phyloP scores from a whole-genome alignment of 2,797 vertebrate genomes.

The Tamandua tetradactyla region DNA sequence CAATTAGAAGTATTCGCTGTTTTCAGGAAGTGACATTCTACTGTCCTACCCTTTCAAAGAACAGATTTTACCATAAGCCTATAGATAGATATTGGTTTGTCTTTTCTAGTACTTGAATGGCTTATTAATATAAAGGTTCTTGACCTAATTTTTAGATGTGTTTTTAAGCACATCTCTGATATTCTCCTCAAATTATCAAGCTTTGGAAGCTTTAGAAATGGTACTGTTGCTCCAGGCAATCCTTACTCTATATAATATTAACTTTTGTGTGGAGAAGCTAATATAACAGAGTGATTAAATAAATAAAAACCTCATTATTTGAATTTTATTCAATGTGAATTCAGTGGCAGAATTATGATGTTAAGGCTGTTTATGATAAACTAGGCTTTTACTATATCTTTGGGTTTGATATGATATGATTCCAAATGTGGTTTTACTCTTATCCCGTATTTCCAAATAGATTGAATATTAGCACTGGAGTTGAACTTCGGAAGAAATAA shows the following conservation, averaged over 20 bases:
- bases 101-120: neutral
- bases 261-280: neutral
- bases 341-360: neutral
- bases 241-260: neutral
- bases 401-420: neutral
- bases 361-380: constrained; percentile 1
- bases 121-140: neutral
- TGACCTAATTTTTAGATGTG: neutral
- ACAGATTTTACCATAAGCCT: neutral
- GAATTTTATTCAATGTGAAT: neutral
- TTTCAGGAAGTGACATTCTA: neutral
- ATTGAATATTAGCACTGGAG: neutral
- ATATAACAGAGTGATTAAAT: neutral
- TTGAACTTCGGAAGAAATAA: neutral
- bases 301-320: neutral
- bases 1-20: neutral
- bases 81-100: neutral
- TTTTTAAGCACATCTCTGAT: neutral
- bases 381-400: neutral
- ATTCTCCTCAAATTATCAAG: neutral
- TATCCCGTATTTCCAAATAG: constrained; percentile 13
- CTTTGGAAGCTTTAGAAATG: neutral
- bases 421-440: constrained; percentile 24
- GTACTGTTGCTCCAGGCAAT: neutral
- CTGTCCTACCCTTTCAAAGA: neutral